Evolutionary conservation across 2,888 invertebrate species (phyloP).

Genomic region (Eristalis tenax): DNA sequence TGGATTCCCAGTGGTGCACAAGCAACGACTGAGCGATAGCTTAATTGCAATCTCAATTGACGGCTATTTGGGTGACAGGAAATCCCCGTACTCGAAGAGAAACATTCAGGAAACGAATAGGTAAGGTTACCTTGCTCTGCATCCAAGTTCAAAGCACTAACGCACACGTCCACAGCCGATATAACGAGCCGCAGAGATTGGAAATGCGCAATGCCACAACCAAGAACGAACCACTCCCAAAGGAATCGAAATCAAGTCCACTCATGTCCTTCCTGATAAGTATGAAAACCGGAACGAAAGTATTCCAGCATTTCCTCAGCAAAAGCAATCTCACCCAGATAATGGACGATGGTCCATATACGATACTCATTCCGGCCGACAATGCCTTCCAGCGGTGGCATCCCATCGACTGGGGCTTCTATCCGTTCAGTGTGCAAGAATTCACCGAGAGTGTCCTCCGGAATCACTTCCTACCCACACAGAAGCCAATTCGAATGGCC

Average conservation of each 20-base stretch:
- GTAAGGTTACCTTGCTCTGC: slow-evolving; percentile 74
- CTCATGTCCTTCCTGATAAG: slow-evolving; percentile 83
- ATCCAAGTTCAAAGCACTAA: neutral
- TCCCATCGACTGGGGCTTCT: slow-evolving; percentile 87
- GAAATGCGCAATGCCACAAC: slow-evolving; percentile 80
- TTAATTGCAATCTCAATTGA: slow-evolving; percentile 80
- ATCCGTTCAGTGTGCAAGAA: slow-evolving; percentile 86
- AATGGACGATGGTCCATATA: slow-evolving; percentile 83
- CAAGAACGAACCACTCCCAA: slow-evolving; percentile 80
- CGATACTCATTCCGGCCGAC: slow-evolving; percentile 85
- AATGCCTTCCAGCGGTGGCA: slow-evolving; percentile 87
- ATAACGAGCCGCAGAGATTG: slow-evolving; percentile 80
- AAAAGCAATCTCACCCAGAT: slow-evolving; percentile 84
- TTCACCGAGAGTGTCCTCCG: slow-evolving; percentile 85
- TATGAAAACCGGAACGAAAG: slow-evolving; percentile 85
- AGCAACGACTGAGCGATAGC: slow-evolving; percentile 79
- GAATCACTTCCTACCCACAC: slow-evolving; percentile 84
- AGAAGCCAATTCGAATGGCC: slow-evolving; percentile 82
- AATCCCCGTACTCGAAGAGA: slow-evolving; percentile 80
- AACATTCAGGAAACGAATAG: slow-evolving; percentile 81
- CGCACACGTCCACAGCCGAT: slow-evolving; percentile 75
- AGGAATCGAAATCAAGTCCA: slow-evolving; percentile 80
- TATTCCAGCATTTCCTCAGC: slow-evolving; percentile 85
- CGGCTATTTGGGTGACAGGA: slow-evolving; percentile 81
- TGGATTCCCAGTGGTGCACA: slow-evolving; percentile 80